Evolutionary conservation across 2,888 invertebrate genomes (phyloP), one percentile per base, ranked within the genome.

Genomic region (Ormyrus nitidulus): DNA sequence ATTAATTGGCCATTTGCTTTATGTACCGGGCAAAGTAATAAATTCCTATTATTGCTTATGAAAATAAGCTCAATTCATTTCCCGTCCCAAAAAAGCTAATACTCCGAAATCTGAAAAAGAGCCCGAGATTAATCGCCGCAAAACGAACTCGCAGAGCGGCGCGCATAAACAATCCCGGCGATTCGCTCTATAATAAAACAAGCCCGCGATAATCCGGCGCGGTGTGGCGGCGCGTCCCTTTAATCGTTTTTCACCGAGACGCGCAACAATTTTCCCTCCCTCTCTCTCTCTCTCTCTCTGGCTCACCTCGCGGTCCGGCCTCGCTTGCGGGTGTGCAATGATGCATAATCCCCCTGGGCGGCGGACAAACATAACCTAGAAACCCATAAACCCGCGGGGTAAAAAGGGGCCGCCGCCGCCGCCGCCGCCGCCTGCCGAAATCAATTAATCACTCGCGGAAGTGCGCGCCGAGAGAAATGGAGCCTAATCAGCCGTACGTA

Each of bases 311-410:
- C 34, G 34, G 34, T 34, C 34, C 34, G 34, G 34, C 34, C 34
- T 34, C 34, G 34, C 34, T 34, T 4, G 34, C 34, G 34, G 34
- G 34, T 4, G 34, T 54, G 44, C 53, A 62, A 72, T 78, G 78
- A 78, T 73, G 53, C 61, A 72, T 72, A 61, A 78, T 78, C 68
- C 72, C 73, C 68, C n/a, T 19, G 53, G 70, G 69, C 34, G 69
- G 44, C 9, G 8, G 8, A 49, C 34, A 34, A 34, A 34, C 19
- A 46, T 69, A 77, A 58, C 70, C 77, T 56, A 54, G 7, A 77
- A 65, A 71, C 69, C 77, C 58, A 65, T 49, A 77, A 56, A 70
- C 77, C 13, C 10, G 4, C 10, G n/a, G 19, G 13, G 1, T 34
- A n/a, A 46, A 59, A 71, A 56, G 44, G 34, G 34, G 2, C 34